Conservation (phyloP, 2,888 invertebrate genomes). For the Scaptomyza parva region DNA sequence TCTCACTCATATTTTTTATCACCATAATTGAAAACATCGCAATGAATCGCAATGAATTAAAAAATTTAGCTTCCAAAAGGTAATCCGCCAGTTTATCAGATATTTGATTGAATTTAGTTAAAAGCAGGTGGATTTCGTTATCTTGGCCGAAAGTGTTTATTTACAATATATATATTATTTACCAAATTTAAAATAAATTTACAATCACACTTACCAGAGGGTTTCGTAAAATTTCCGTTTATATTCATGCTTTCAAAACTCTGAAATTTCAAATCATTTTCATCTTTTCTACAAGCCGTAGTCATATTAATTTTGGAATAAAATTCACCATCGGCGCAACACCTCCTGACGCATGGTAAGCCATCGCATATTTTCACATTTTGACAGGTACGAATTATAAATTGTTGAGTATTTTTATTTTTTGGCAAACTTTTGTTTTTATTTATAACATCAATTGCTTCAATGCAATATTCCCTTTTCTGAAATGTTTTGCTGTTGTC, state of each 20-base stretch:
- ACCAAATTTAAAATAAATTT: not conserved
- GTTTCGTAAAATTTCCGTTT: constrained; percentile 75
- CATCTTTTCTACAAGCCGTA: constrained; percentile 72
- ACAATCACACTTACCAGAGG: constrained; percentile 66
- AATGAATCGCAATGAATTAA: no score
- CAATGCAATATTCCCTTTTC: constrained; percentile 78
- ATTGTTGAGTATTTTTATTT: constrained; percentile 35
- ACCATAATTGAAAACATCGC: no score
- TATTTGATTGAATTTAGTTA: not conserved
- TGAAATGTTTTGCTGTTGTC: constrained; percentile 52
- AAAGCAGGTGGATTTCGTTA: constrained; percentile 2
- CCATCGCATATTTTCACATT: constrained; percentile 46
- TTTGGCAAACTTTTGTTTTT: not conserved
- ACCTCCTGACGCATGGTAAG: constrained; percentile 82
- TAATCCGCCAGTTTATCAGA: not conserved
- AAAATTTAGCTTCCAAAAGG: no score
- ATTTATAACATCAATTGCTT: constrained; percentile 62
- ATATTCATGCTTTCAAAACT: constrained; percentile 76
- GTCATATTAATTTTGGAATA: constrained; percentile 72
- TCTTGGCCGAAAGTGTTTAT: not conserved
- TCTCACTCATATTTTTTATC: no score
- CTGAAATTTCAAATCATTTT: constrained; percentile 68
- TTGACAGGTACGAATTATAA: constrained; percentile 74
- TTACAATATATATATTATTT: no score
- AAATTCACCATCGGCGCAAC: constrained; percentile 82